phyloP scores from a whole-genome alignment of 2,888 invertebrate species.

The Sesamia inferens region DNA sequence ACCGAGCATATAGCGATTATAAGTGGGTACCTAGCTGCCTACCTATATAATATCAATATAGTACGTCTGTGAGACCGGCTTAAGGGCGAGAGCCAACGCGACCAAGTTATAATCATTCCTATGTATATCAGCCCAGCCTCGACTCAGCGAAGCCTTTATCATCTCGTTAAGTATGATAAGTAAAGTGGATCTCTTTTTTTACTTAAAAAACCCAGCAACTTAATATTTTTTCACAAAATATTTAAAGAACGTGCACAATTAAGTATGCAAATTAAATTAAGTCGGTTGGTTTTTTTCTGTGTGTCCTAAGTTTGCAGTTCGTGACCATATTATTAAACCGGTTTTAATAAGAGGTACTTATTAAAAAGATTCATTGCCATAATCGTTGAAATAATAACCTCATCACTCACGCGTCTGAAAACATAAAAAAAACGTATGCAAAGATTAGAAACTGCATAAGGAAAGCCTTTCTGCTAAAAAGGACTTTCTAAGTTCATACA shows the following conservation, averaged over 20 bases:
- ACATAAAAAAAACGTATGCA: conserved; percentile 12
- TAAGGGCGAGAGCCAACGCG: conserved; percentile 67
- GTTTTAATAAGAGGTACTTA: conserved; percentile 25
- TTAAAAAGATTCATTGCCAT: conserved; percentile 23
- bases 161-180: conserved; percentile 81
- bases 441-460: conserved; percentile 25
- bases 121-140: conserved; percentile 85
- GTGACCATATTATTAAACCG: conserved; percentile 31
- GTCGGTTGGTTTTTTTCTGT: conserved; percentile 30
- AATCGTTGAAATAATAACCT: conserved; percentile 39
- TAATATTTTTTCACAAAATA: conserved; percentile 64
- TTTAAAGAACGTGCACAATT: conserved; percentile 62
- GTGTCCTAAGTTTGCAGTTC: conserved; percentile 41
- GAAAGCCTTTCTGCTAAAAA: conserved; percentile 26
- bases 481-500: conserved; percentile 53
- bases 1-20: conserved; percentile 12
- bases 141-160: conserved; percentile 81
- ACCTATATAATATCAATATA: conserved; percentile 28
- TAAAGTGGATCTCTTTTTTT: conserved; percentile 77
- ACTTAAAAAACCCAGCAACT: conserved; percentile 59
- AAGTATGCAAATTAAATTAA: conserved; percentile 60
- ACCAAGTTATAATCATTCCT: conserved; percentile 87
- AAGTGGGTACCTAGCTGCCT: conserved; percentile 16
- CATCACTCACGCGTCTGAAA: conserved; percentile 34
- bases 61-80: conserved; percentile 60